A percentile compares a stretch with the other conserved stretches of the same genome.
Evolutionary conservation across 1,140 invertebrate genomes (phyloP).

Genomic region (Eubasilissa regina): DNA sequence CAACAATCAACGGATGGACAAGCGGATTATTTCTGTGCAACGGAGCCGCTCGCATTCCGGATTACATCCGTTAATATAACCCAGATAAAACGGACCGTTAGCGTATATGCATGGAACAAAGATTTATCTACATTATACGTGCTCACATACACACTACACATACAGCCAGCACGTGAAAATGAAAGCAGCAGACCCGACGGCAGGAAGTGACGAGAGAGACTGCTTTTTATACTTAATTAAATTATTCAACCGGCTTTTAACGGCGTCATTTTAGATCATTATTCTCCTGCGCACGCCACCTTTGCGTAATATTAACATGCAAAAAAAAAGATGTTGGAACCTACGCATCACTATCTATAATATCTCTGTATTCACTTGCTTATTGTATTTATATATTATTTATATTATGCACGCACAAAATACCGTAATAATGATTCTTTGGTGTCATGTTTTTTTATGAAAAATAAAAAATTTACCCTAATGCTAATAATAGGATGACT

Average conservation of each 20-base stretch:
- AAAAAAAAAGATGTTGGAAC: not conserved
- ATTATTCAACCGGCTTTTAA: slow-evolving; percentile 36
- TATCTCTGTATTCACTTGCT: too few relatives aligned
- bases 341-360: not conserved
- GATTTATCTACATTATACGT: slow-evolving; percentile 10
- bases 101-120: slow-evolving; percentile 19
- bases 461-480: too few relatives aligned
- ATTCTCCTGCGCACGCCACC: slow-evolving; percentile 11
- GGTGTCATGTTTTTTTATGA: too few relatives aligned
- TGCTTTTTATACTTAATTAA: slow-evolving; percentile 7
- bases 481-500: too few relatives aligned
- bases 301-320: slow-evolving; percentile 1
- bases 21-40: not conserved
- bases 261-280: slow-evolving; percentile 21
- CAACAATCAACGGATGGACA: too few relatives aligned
- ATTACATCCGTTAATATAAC: slow-evolving; percentile 53
- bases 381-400: too few relatives aligned
- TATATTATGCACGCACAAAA: too few relatives aligned
- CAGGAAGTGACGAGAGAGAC: slow-evolving; percentile 35
- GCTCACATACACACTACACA: too few relatives aligned
- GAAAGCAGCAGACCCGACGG: slow-evolving; percentile 28
- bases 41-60: slow-evolving; percentile 44
- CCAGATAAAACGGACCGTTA: slow-evolving; percentile 49
- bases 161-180: slow-evolving; percentile 23
- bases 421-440: too few relatives aligned